Evolutionary conservation across 2,888 invertebrate genomes (phyloP).

Genomic region (Arge pagana): DNA sequence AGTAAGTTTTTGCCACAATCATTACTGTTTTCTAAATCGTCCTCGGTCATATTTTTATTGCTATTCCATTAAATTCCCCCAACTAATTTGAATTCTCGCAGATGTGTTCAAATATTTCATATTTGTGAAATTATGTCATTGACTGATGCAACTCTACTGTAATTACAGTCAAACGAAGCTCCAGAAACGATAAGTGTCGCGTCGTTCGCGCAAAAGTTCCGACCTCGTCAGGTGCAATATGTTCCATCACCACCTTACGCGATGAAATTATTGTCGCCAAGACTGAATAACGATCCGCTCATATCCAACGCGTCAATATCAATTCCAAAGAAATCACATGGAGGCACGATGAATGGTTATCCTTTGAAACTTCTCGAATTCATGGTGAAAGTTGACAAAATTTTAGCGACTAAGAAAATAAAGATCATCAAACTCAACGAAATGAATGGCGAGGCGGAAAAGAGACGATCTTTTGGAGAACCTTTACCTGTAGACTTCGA

Average conservation of each 20-base stretch:
- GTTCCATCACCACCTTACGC: constrained; percentile 54
- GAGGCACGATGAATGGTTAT: constrained; percentile 76
- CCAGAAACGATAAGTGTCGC: constrained; percentile 88
- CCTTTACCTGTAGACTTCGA: constrained; percentile 86
- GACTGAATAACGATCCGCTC: constrained; percentile 71
- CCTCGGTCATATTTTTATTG: too few species aligned
- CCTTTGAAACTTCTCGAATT: constrained; percentile 83
- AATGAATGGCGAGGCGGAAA: constrained; percentile 91
- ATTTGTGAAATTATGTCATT: too few species aligned
- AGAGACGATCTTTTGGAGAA: constrained; percentile 79
- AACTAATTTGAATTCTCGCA: too few species aligned
- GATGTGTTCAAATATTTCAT: too few species aligned
- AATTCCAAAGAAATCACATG: constrained; percentile 53
- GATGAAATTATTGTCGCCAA: constrained; percentile 50
- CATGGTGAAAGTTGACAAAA: constrained; percentile 85
- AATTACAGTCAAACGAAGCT: constrained; percentile 76
- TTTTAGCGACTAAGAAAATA: constrained; percentile 78
- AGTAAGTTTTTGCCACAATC: constrained; percentile 54
- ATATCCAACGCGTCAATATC: constrained; percentile 59
- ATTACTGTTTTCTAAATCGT: too few species aligned
- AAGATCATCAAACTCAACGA: constrained; percentile 81
- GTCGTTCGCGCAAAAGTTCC: constrained; percentile 80
- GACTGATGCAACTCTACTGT: constrained; percentile 24
- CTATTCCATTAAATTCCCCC: too few species aligned
- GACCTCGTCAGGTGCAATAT: constrained; percentile 69